Conservation (phyloP, 2,888 invertebrate species). For the Augochlorella aurata region DNA sequence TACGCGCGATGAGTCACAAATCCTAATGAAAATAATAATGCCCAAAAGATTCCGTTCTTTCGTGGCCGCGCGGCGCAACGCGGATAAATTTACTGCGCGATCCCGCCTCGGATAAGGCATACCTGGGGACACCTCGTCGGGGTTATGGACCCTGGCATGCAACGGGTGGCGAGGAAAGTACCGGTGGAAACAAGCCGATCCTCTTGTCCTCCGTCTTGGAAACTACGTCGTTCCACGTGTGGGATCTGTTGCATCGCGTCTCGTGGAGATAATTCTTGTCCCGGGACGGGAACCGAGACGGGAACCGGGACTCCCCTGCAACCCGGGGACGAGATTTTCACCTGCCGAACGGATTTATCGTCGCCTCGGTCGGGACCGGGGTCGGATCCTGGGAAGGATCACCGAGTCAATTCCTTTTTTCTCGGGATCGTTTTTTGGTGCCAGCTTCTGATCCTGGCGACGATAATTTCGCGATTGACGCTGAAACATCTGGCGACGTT, state of each 20-base stretch:
- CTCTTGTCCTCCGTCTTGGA: constrained; percentile 19
- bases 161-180: constrained; percentile 71
- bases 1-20: constrained; percentile 76
- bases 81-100: constrained; percentile 80
- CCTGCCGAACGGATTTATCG: constrained; percentile 68
- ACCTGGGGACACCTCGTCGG: constrained; percentile 81
- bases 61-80: constrained; percentile 63
- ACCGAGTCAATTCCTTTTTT: constrained; percentile 14
- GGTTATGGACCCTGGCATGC: constrained; percentile 78
- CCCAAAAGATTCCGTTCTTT: constrained; percentile 68
- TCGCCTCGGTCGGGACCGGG: constrained; percentile 34
- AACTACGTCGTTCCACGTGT: constrained; percentile 53
- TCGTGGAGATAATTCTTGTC: constrained; percentile 60
- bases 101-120: constrained; percentile 78
- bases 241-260: constrained; percentile 56
- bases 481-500: neutral
- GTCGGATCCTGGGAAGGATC: constrained; percentile 8
- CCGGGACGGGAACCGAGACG: constrained; percentile 1
- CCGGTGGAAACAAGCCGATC: constrained; percentile 37
- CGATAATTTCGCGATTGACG: constrained; percentile 20
- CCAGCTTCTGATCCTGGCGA: constrained; percentile 5
- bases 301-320: constrained; percentile 33
- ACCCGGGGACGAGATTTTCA: constrained; percentile 58
- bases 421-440: neutral
- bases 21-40: constrained; percentile 79